Evolutionary conservation across 2,797 vertebrate species (phyloP).

Genomic region (Tragopan temminckii): DNA sequence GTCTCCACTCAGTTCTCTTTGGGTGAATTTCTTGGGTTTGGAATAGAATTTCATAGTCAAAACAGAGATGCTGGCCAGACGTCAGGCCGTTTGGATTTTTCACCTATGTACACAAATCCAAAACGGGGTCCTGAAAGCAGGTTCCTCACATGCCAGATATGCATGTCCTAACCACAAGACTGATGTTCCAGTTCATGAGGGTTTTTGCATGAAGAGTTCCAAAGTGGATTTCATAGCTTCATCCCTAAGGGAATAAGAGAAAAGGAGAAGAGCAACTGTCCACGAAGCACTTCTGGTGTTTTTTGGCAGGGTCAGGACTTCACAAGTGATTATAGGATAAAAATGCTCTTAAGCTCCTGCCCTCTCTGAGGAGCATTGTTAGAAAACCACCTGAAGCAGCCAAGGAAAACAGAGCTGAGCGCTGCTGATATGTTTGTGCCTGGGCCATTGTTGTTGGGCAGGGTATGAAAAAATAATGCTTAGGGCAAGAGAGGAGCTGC

Average conservation of each 20-base stretch:
- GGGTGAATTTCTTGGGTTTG: neutral
- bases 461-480: conserved; percentile 49
- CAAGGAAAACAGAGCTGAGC: conserved; percentile 40
- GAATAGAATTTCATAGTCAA: conserved; percentile 36
- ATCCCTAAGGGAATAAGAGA: neutral
- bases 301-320: conserved; percentile 19
- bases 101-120: conserved; percentile 27
- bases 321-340: neutral
- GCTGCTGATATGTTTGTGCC: neutral
- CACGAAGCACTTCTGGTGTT: neutral
- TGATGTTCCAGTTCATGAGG: neutral
- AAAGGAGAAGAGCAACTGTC: neutral
- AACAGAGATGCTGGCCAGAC: conserved; percentile 3
- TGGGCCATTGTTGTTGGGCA: neutral
- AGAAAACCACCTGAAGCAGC: conserved; percentile 29
- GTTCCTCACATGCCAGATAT: neutral
- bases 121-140: neutral
- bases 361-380: neutral
- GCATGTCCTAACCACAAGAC: neutral
- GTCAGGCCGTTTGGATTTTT: neutral
- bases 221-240: neutral
- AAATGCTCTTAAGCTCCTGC: neutral
- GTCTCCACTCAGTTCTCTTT: neutral
- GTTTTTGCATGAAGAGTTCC: neutral
- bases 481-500: conserved; percentile 30